phyloP scores from a whole-genome alignment of 2,797 vertebrate species.

The Pogoniulus pusillus region DNA sequence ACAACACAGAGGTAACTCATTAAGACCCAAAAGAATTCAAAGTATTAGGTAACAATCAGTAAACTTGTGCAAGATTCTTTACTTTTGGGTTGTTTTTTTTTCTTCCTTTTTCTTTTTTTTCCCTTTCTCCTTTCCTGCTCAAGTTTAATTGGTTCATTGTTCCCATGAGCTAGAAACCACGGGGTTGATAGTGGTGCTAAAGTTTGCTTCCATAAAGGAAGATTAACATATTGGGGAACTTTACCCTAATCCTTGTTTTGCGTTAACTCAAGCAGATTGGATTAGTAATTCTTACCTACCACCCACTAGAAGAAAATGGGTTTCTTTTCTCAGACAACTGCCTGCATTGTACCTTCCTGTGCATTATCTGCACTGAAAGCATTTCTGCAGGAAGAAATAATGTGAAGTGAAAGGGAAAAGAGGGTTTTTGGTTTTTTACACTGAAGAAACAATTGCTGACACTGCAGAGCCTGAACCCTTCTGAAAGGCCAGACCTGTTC shows the following conservation, averaged over 20 bases:
- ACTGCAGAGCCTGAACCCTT: slow-evolving; percentile 1
- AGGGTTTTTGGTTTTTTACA: too few species aligned
- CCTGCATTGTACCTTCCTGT: slow-evolving; percentile 73
- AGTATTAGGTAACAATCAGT: slow-evolving; percentile 79
- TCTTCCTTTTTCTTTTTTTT: too few species aligned
- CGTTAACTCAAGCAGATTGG: slow-evolving; percentile 89
- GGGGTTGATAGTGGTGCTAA: slow-evolving; percentile 73
- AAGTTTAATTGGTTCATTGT: slow-evolving; percentile 84
- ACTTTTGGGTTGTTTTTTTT: not conserved
- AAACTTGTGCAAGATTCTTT: slow-evolving; percentile 74
- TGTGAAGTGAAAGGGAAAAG: slow-evolving; percentile 67
- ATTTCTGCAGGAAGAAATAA: slow-evolving; percentile 62
- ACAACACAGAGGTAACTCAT: slow-evolving; percentile 74
- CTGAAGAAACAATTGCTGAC: slow-evolving; percentile 46
- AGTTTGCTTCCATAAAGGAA: slow-evolving; percentile 83
- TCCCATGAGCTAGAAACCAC: slow-evolving; percentile 78
- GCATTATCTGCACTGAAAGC: slow-evolving; percentile 73
- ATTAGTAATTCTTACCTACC: slow-evolving; percentile 89
- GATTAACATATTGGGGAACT: slow-evolving; percentile 88
- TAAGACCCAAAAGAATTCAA: slow-evolving; percentile 78
- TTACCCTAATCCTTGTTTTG: slow-evolving; percentile 92
- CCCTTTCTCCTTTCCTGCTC: not conserved
- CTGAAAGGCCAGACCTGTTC: slow-evolving; percentile 42
- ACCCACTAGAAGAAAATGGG: slow-evolving; percentile 81
- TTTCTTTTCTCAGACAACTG: slow-evolving; percentile 76